Evolutionary conservation across 1,140 invertebrate species (phyloP).

Genomic region (Psilanteris sp.): DNA sequence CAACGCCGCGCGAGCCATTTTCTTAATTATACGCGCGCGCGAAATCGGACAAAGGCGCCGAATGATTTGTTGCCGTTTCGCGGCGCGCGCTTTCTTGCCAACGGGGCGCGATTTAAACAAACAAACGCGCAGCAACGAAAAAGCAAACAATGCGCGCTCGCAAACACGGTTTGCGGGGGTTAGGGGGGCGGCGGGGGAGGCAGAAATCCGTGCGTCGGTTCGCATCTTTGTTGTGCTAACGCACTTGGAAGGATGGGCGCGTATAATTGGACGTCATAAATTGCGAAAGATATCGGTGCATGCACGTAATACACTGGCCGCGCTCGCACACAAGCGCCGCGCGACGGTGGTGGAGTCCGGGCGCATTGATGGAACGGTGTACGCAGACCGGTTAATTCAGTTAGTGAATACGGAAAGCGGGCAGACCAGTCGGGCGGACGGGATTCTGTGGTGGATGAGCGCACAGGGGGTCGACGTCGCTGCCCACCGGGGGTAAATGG

Average conservation of each 20-base stretch:
- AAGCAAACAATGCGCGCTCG: too few relatives aligned
- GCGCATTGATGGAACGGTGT: conserved; percentile 45
- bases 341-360: too few relatives aligned
- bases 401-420: conserved; percentile 57
- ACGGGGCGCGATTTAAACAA: too few relatives aligned
- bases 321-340: conserved; percentile 11
- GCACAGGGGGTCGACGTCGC: conserved; percentile 11
- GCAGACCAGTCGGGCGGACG: conserved; percentile 15
- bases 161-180: too few relatives aligned
- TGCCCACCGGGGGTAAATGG: conserved; percentile 39
- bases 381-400: conserved; percentile 60
- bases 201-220: background rate
- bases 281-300: conserved; percentile 39
- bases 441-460: conserved; percentile 34
- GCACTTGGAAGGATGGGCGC: conserved; percentile 3
- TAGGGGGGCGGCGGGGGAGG: background rate
- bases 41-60: too few relatives aligned
- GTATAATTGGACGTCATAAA: conserved; percentile 51
- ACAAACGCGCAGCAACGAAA: too few relatives aligned
- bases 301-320: conserved; percentile 33
- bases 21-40: too few relatives aligned
- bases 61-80: too few relatives aligned
- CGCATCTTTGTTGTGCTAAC: conserved; percentile 18
- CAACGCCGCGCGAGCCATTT: too few relatives aligned
- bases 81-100: too few relatives aligned